Conservation (phyloP, 2,888 invertebrate genomes). For the Chrysina gloriosa region DNA sequence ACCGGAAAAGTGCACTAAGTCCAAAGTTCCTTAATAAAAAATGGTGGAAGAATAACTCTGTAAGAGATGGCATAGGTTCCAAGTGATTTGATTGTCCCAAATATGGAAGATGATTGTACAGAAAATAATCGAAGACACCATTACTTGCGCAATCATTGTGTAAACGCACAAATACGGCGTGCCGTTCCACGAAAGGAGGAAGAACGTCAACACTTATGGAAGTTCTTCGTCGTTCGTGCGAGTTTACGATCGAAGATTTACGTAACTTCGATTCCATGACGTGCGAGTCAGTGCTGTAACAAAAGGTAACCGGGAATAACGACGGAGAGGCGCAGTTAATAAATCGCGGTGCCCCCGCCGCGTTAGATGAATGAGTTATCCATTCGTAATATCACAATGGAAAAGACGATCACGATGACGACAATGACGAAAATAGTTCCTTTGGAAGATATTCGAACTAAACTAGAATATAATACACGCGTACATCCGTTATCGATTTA, state of each 20-base stretch:
- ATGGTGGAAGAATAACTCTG: too few species aligned
- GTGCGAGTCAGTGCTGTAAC: too few species aligned
- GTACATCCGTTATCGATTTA: too few species aligned
- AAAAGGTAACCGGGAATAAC: too few species aligned
- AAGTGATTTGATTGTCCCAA: too few species aligned
- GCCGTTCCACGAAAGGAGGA: neutral
- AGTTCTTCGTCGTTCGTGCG: neutral
- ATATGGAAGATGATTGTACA: too few species aligned
- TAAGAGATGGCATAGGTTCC: too few species aligned
- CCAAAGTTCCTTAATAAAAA: too few species aligned
- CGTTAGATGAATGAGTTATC: constrained; percentile 7
- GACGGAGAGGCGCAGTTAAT: neutral
- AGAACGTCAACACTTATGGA: constrained; percentile 12
- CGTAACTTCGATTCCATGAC: neutral
- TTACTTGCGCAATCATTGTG: too few species aligned
- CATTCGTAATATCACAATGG: constrained; percentile 20
- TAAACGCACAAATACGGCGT: neutral
- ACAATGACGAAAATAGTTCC: constrained; percentile 17
- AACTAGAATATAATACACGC: too few species aligned
- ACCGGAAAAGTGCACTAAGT: too few species aligned
- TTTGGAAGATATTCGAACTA: neutral
- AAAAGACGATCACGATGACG: constrained; percentile 19
- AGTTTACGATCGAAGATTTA: neutral
- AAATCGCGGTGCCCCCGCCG: neutral
- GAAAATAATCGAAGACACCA: too few species aligned